Evolutionary conservation across 23 tunicate species (phyloP), one percentile per base, ranked within the genome.

Genomic region (Trididemnum clinides): DNA sequence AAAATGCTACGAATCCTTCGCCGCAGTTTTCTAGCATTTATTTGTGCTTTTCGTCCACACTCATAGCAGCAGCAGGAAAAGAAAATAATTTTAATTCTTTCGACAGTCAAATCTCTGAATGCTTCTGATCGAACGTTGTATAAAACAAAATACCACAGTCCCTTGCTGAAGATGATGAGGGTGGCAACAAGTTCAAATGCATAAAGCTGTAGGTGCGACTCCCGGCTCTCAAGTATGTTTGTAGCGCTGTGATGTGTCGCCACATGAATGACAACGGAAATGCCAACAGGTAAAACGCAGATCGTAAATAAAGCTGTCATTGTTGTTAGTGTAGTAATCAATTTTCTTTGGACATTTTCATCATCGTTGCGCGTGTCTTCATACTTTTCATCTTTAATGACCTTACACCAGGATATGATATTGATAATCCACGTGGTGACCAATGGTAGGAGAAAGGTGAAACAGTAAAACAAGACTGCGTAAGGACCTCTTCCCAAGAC

Each of bases 71-170:
- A 73, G 33, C 80, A 73, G 7, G 80, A 73, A 37, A n/a, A 37
- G 57, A 3, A 73, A 5, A 20, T 19, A 20, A n/a, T 6, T 20
- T 38, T 20, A 19, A 73, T 12, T 19, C 31, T 23, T 36, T 73
- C 80, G 18, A 4, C 57, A 10, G 80, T 73, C 57, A 73, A 20
- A 12, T 18, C 10, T 36, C 80, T 27, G 38, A 73, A 73, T 2
- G 57, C 80, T 73, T 73, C 15, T 18, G 80, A 73, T 20, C 80
- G 54, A 37, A 39, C 22, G 57, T 73, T 73, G 57, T 73, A 73
- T 30, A 73, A 19, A 26, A 73, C 6, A 28, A 54, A 37, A 73
- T 36, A 37, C 80, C 80, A 73, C 4, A 73, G 37, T 39, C 80
- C 80, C 25, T 73, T 73, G 80, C 80, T 73, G 23, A 73, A 29